These are phyloP conservation scores for Pararge aegeria DNA, from an alignment of 1,140 invertebrate species.

Conservation along the genomic window DNA sequence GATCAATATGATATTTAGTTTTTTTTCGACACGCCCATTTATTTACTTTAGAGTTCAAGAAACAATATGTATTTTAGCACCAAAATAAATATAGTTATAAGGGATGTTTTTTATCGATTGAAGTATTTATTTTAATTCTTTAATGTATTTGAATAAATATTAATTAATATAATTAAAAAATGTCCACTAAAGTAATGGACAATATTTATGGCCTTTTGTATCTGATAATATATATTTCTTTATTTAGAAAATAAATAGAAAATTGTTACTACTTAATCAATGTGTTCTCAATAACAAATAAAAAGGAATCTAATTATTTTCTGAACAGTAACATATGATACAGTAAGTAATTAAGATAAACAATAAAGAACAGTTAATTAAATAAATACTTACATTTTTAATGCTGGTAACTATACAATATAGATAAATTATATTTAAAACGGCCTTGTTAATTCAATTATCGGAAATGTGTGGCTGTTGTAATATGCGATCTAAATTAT, in stretches of 20 bases:
- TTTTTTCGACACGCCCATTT: too few species aligned
- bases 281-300: constrained; percentile 24
- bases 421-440: background rate
- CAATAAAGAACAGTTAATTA: constrained; percentile 4
- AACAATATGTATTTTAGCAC: too few species aligned
- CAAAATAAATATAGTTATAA: constrained; percentile 29
- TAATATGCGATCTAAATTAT: too few species aligned
- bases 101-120: constrained; percentile 13
- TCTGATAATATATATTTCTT: constrained; percentile 3
- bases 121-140: constrained; percentile 18
- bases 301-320: background rate
- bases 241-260: background rate
- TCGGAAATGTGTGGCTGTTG: too few species aligned
- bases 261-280: constrained; percentile 14
- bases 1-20: background rate
- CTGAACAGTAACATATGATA: background rate
- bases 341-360: background rate
- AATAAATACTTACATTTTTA: constrained; percentile 14
- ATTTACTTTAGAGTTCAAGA: too few species aligned
- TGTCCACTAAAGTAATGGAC: constrained; percentile 19
- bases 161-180: constrained; percentile 10
- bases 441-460: too few species aligned
- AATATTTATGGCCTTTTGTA: constrained; percentile 28
- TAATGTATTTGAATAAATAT: constrained; percentile 7
- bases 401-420: constrained; percentile 14